Base-by-base conservation (phyloP, 2,113 vertebrate genomes). In the Ophiodon elongatus region DNA sequence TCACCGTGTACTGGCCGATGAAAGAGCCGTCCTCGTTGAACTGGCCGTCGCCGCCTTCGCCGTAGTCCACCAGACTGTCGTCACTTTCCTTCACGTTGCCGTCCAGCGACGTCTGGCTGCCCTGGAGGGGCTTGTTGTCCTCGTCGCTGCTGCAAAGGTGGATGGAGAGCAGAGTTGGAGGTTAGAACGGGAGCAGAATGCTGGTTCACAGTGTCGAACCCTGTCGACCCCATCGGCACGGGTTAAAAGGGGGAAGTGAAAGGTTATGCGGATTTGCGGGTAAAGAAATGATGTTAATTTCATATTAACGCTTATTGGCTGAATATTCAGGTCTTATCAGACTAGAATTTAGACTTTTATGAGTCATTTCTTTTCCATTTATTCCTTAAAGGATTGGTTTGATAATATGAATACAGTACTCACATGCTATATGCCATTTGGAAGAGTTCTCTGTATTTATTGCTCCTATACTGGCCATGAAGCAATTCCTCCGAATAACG, bases 11-110 rank as follows among this genome's bases (percentile, higher is more conserved):
- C 94, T 99, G 98, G 88, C 98, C 98, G 2, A 99, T 99, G 89
- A 99, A 99, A 35, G 98, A 99, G 63, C 98, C 98, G 0, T 99
- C 98, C 83, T 99, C 98, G 0, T 99, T 99, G 89, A 99, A 99
- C 94, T 99, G 98, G 8, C 98, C 98, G 1, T 99, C 97, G 0
- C 98, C 98, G 0, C 98, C 98, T 73, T 99, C 98, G 0, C 98
- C 98, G 0, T 99, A 99, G 95, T 99, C 98, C 88, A 99, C 98
- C 91, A 99, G 93, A 91, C 98, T 99, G 94, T 99, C 98, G 0
- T 99, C 98, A 0, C 98, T 99, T 87, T 99, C 98, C 92, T 99
- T 99, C 93, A 99, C 97, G 9, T 97, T 97, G 64, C 97, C 98
- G 0, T 99, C 97, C 95, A 99, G 91, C 3, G 98, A 99, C 0